Evolutionary conservation across 1,140 invertebrate species (phyloP), one percentile per base, ranked within the genome.

Genomic region (Hyposmocoma kahamanoa): DNA sequence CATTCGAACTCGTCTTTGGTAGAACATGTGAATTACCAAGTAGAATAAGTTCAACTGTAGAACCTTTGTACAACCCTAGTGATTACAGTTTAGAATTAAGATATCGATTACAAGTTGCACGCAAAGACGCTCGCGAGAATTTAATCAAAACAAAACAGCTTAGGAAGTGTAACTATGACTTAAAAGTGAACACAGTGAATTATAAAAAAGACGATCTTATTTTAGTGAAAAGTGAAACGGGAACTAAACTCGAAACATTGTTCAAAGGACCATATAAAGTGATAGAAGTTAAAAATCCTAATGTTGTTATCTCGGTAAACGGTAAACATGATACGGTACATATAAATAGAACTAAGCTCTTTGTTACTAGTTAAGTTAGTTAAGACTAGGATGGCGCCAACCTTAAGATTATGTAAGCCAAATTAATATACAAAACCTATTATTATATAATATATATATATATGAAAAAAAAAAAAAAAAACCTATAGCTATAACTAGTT

Each of bases 61-160:
- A 45, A 4, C 42, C 42, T 28, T 22, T 45, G 18, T 45, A 45
- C 30, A 28, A 28, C 10, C 13, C 13, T 11, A n/a, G 30, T 28
- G 20, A 45, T 19, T 45, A 45, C 21, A 8, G 15, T 13, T 45
- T 45, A 30, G 42, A 45, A 45, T 13, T 45, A 22, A 45, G 22
- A 19, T 45, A 28, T 30, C 26, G 26, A 30, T 18, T 45, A 10
- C 42, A 45, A 30, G n/a, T 15, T 28, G 42, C 42, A 28, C 42
- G 30, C 2, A 1, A 26, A 6, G 42, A 45, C 19, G 42, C 42
- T 3, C n/a, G 21, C 3, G 9, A 45, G 2, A 45, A 45, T 32
- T 30, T 45, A 21, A n/a, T 45, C 0, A 2, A 1, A 17, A 43
- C n/a, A 17, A 43, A 43, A 26, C 6, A 24, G 13, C 11, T 18